Evolutionary conservation across 2,888 invertebrate genomes (phyloP).

Genomic region (Apomyelois bistriatella): DNA sequence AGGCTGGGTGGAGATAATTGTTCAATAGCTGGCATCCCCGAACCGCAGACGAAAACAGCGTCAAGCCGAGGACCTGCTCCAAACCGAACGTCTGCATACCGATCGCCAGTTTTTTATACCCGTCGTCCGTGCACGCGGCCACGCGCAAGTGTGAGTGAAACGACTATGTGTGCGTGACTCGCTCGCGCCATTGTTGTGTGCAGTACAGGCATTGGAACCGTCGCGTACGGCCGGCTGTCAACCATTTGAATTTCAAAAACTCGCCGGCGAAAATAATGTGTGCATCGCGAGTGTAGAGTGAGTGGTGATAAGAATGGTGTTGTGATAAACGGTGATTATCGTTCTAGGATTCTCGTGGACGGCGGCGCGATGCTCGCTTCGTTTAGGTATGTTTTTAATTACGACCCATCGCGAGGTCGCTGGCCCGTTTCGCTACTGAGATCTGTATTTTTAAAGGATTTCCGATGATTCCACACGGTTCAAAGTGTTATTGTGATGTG

Average conservation of each 20-base stretch:
- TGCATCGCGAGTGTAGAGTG: slow-evolving; percentile 76
- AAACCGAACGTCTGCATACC: slow-evolving; percentile 80
- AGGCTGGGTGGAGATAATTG: slow-evolving; percentile 37
- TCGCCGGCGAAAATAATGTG: slow-evolving; percentile 74
- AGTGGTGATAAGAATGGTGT: slow-evolving; percentile 76
- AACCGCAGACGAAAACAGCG: slow-evolving; percentile 79
- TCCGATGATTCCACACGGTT: background rate
- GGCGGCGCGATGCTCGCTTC: slow-evolving; percentile 64
- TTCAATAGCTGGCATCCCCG: slow-evolving; percentile 56
- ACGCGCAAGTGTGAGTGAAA: slow-evolving; percentile 47
- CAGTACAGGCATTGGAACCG: slow-evolving; percentile 71
- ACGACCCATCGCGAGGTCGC: slow-evolving; percentile 71
- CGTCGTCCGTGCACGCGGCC: slow-evolving; percentile 57
- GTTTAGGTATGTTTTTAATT: slow-evolving; percentile 79
- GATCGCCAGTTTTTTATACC: slow-evolving; percentile 78
- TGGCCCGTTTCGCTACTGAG: slow-evolving; percentile 62
- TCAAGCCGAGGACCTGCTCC: slow-evolving; percentile 78
- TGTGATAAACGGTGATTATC: slow-evolving; percentile 68
- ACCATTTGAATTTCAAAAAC: slow-evolving; percentile 54
- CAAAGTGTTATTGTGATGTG: slow-evolving; percentile 10
- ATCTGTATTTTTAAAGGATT: slow-evolving; percentile 47
- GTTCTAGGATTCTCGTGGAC: slow-evolving; percentile 63
- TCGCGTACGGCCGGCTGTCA: slow-evolving; percentile 56
- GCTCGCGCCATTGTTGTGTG: slow-evolving; percentile 65
- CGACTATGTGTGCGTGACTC: slow-evolving; percentile 53